A percentile compares a stretch with the other conserved stretches of the same genome.
These are phyloP conservation scores for Pangasius mekongensis DNA, from an alignment of 2,797 vertebrate genomes.

Conservation along the genomic window DNA sequence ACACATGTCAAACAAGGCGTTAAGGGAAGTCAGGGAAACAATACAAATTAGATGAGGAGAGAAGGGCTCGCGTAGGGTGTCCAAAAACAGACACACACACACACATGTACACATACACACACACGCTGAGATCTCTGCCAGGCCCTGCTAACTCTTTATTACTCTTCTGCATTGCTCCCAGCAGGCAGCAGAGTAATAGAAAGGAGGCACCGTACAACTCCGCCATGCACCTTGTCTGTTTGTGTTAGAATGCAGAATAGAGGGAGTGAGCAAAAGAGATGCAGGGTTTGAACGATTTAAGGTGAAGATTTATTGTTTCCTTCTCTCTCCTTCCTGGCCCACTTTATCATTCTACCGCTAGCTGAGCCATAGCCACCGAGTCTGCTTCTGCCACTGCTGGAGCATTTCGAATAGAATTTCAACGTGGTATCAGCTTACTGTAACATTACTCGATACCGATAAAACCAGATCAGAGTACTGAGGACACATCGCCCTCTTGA, in stretches of 20 bases:
- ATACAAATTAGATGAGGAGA: conserved; percentile 63
- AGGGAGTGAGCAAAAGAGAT: conserved; percentile 36
- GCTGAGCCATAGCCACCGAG: conserved; percentile 44
- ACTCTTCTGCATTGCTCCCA: conserved; percentile 34
- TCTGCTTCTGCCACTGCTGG: conserved; percentile 36
- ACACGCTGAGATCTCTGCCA: conserved; percentile 42
- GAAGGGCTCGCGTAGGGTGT: conserved; percentile 19
- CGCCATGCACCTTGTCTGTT: conserved; percentile 52
- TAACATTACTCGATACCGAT: conserved; percentile 49
- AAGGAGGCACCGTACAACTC: conserved; percentile 12
- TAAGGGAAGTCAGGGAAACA: conserved; percentile 59
- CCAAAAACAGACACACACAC: conserved; percentile 10
- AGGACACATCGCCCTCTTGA: conserved; percentile 25
- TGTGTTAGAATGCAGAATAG: conserved; percentile 44
- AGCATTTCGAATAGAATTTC: conserved; percentile 57
- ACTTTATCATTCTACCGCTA: conserved; percentile 53
- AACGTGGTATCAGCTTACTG: conserved; percentile 47
- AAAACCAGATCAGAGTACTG: conserved; percentile 42
- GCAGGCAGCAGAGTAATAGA: conserved; percentile 26
- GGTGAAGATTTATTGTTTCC: conserved; percentile 64
- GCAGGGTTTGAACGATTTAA: conserved; percentile 53
- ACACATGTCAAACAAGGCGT: conserved; percentile 66
- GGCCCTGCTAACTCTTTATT: conserved; percentile 53
- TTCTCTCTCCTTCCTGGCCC: conserved; percentile 37
- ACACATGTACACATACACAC: conserved; percentile 29